These are phyloP conservation scores for Clamator glandarius DNA, from an alignment of 2,797 vertebrate genomes.

Conservation along the genomic window DNA sequence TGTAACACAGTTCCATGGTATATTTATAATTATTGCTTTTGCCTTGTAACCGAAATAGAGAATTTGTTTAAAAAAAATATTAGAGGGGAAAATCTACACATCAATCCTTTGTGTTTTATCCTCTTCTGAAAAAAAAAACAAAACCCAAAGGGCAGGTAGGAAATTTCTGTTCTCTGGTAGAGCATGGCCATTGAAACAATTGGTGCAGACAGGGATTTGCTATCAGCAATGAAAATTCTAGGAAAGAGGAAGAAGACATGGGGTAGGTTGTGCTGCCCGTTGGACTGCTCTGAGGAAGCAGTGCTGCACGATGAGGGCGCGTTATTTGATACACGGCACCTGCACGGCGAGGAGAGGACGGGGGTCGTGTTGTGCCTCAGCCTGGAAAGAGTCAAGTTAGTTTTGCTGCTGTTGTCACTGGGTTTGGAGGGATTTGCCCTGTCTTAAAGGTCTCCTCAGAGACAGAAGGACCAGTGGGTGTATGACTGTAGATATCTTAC, in stretches of 20 bases:
- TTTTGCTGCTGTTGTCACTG: not conserved
- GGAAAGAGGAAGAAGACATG: not conserved
- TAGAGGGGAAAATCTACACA: rapidly evolving
- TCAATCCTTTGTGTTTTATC: not conserved
- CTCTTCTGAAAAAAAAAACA: not conserved
- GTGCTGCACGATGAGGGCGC: rapidly evolving
- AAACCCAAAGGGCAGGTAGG: not conserved
- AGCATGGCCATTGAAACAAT: not conserved
- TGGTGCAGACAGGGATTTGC: not conserved
- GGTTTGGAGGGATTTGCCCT: not conserved
- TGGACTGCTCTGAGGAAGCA: not conserved
- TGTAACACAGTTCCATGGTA: rapidly evolving
- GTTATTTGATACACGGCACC: not conserved
- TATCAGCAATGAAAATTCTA: not conserved
- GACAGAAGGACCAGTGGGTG: not conserved
- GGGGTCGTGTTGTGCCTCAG: not conserved
- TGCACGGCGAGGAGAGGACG: not conserved
- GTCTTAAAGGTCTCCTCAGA: not conserved
- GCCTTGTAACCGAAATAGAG: not conserved
- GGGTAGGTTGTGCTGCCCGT: not conserved
- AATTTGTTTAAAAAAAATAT: not conserved
- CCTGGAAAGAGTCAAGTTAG: not conserved
- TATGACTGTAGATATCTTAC: not conserved
- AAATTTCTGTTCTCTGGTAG: not conserved
- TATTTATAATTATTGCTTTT: not conserved